phyloP scores from a whole-genome alignment of 2,888 invertebrate genomes.

The Tetrapedia diversipes region DNA sequence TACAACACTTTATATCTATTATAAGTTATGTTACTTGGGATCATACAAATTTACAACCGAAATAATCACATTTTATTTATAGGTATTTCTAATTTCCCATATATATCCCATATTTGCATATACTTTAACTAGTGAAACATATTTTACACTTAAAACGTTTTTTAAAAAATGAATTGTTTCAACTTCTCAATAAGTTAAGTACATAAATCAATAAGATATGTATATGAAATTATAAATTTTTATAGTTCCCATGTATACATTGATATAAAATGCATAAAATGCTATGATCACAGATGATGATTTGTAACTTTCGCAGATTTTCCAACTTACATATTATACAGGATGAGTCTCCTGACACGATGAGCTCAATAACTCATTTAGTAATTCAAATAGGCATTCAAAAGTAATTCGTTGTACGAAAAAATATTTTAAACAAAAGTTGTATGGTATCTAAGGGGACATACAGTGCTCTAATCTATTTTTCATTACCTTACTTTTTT shows the following conservation, averaged over 20 bases:
- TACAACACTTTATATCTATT: slow-evolving; percentile 21
- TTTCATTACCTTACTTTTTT: too few species aligned
- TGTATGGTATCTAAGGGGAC: too few species aligned
- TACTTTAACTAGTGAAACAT: slow-evolving; percentile 10
- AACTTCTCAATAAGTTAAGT: slow-evolving; percentile 34
- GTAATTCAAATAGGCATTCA: too few species aligned
- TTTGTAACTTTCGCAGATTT: too few species aligned
- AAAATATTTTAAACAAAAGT: too few species aligned
- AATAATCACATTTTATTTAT: slow-evolving; percentile 26
- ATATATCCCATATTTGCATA: slow-evolving; percentile 1
- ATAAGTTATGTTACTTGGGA: slow-evolving; percentile 22
- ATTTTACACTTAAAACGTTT: slow-evolving; percentile 2
- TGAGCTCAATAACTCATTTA: too few species aligned
- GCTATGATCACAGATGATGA: slow-evolving; percentile 52
- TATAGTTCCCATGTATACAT: slow-evolving; percentile 26
- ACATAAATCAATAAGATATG: slow-evolving; percentile 34
- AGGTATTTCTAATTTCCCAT: slow-evolving; percentile 10
- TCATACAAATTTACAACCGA: slow-evolving; percentile 14
- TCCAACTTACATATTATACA: too few species aligned
- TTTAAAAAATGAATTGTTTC: slow-evolving; percentile 1
- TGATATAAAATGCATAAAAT: slow-evolving; percentile 50
- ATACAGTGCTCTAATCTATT: too few species aligned
- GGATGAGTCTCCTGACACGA: too few species aligned
- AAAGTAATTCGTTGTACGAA: too few species aligned
- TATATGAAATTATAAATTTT: slow-evolving; percentile 48